Evolutionary conservation across 2,113 vertebrate species (phyloP).

Genomic region (Tragulus kanchil): DNA sequence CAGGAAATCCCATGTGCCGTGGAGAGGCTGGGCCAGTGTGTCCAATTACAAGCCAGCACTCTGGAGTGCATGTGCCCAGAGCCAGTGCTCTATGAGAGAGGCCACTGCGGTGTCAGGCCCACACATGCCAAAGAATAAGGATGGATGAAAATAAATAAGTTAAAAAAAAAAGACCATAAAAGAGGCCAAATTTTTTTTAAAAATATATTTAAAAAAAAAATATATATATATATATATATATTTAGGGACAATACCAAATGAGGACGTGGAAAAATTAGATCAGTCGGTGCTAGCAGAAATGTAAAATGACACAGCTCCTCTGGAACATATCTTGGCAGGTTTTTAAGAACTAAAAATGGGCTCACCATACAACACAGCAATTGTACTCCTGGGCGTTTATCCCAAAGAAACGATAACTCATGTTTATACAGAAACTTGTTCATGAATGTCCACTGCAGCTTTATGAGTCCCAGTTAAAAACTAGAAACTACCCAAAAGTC

Average conservation of each 20-base stretch:
- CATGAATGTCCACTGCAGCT: not conserved
- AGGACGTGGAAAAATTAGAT: not conserved
- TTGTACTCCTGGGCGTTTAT: not conserved
- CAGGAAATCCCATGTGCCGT: too few species aligned
- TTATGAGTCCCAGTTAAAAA: constrained; percentile 22
- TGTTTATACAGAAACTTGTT: not conserved
- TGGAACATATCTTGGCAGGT: not conserved
- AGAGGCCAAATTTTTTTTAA: too few species aligned
- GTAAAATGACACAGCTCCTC: not conserved
- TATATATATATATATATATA: too few species aligned
- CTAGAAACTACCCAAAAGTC: not conserved
- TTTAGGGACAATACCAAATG: not conserved
- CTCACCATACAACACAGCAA: not conserved
- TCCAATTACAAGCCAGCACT: too few species aligned
- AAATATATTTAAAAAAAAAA: too few species aligned
- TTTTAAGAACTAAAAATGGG: not conserved
- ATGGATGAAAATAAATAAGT: too few species aligned
- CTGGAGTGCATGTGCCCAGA: too few species aligned
- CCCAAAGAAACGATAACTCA: not conserved
- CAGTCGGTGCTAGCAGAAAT: not conserved
- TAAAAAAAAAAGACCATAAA: too few species aligned
- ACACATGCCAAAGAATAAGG: too few species aligned
- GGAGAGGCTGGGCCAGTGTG: too few species aligned
- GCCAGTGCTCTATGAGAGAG: too few species aligned
- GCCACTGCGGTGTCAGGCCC: too few species aligned